These are phyloP conservation scores for Oscheius sp. DNA, from an alignment of 1,140 invertebrate species.

Conservation along the genomic window DNA sequence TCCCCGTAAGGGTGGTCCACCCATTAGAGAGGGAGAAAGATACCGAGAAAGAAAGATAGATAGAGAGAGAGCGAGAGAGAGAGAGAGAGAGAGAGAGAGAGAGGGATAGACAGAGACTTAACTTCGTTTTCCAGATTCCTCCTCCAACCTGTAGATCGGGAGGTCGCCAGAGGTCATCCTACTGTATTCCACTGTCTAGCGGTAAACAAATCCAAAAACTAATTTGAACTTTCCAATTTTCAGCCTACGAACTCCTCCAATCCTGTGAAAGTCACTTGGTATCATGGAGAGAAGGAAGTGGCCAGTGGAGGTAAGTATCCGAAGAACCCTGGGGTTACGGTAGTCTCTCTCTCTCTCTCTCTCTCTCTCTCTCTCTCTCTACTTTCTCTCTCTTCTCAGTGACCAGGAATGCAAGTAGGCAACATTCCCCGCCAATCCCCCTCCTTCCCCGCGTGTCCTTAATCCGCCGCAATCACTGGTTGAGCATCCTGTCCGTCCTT, in stretches of 20 bases:
- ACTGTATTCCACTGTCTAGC: slow-evolving; percentile 34
- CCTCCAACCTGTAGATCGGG: slow-evolving; percentile 24
- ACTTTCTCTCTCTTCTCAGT: background rate
- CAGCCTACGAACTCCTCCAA: slow-evolving; percentile 1
- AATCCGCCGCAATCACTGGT: too few species aligned
- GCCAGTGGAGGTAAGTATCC: background rate
- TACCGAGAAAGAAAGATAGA: too few species aligned
- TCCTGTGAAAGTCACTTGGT: slow-evolving; percentile 1
- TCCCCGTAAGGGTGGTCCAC: too few species aligned
- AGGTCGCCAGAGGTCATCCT: slow-evolving; percentile 21
- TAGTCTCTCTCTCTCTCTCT: too few species aligned
- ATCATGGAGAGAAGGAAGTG: background rate
- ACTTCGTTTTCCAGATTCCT: slow-evolving; percentile 24
- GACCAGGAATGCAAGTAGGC: background rate
- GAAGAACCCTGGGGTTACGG: too few species aligned
- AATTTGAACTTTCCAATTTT: slow-evolving; percentile 7
- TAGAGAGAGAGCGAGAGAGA: slow-evolving; percentile 19
- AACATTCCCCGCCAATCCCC: background rate
- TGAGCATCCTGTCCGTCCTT: too few species aligned
- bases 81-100: background rate
- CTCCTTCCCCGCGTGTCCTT: too few species aligned
- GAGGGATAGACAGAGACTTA: too few species aligned
- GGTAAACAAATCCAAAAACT: slow-evolving; percentile 1
- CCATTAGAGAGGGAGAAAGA: too few species aligned
- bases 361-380: too few species aligned